A percentile compares a stretch with the other conserved stretches of the same genome.
Evolutionary conservation across 2,888 invertebrate genomes (phyloP).

Genomic region (Liodrosophila aerea): DNA sequence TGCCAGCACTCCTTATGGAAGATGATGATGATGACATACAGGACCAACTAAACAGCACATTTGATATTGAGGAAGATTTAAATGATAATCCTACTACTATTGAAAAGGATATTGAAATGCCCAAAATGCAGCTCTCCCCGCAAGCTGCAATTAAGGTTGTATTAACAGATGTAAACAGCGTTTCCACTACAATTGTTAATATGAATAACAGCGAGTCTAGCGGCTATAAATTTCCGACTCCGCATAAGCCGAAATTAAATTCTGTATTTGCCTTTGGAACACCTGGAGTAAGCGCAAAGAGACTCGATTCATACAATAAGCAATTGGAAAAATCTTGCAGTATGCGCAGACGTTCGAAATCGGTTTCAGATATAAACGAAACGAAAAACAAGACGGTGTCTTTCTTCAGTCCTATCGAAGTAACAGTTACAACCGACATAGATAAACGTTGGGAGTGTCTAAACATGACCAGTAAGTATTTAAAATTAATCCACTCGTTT

Average conservation of each 20-base stretch:
- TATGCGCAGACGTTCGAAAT: constrained; percentile 74
- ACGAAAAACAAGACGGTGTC: constrained; percentile 53
- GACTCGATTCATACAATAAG: neutral
- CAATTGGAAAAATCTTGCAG: constrained; percentile 30
- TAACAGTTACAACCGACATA: constrained; percentile 51
- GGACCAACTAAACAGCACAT: constrained; percentile 14
- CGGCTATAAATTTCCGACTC: constrained; percentile 7
- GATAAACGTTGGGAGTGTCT: constrained; percentile 49
- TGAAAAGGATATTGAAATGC: constrained; percentile 2
- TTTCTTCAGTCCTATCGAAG: constrained; percentile 72
- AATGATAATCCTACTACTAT: constrained; percentile 2
- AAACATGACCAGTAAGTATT: constrained; percentile 48
- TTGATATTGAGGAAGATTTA: constrained; percentile 19
- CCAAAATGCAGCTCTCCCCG: neutral
- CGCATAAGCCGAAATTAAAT: constrained; percentile 34
- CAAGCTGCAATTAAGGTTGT: constrained; percentile 21
- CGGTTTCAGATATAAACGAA: constrained; percentile 42
- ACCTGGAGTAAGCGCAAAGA: constrained; percentile 13
- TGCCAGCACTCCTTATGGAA: constrained; percentile 65
- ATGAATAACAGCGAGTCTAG: neutral
- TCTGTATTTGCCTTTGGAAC: constrained; percentile 19
- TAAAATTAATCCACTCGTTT: neutral
- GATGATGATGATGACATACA: constrained; percentile 43
- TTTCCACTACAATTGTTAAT: constrained; percentile 20
- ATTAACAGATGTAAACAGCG: constrained; percentile 14